Evolutionary conservation across 2,113 vertebrate genomes (phyloP).

Genomic region (Mellivora capensis): DNA sequence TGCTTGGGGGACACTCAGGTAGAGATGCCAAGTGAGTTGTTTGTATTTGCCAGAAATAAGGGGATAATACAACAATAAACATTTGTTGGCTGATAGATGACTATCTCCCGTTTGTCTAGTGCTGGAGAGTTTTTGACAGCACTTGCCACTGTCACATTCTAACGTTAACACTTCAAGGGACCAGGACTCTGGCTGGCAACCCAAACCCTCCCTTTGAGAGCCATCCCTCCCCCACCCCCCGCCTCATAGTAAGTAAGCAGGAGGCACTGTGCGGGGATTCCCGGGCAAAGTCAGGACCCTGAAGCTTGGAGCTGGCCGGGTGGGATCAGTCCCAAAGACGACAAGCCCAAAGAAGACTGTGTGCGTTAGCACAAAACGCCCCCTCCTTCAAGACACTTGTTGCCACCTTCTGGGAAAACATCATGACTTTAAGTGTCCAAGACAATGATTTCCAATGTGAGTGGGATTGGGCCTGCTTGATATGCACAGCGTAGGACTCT

Average conservation of each 20-base stretch:
- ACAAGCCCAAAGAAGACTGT: background rate
- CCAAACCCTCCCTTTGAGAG: background rate
- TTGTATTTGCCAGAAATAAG: conserved; percentile 61
- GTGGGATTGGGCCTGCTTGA: background rate
- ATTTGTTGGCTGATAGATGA: conserved; percentile 37
- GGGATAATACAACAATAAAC: conserved; percentile 44
- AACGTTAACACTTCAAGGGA: conserved; percentile 23
- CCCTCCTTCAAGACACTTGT: background rate
- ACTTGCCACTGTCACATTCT: background rate
- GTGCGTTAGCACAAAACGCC: background rate
- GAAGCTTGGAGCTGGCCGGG: background rate
- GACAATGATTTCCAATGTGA: background rate
- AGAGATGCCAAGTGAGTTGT: conserved; percentile 43
- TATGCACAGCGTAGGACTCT: background rate
- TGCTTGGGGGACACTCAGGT: background rate
- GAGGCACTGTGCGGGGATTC: background rate
- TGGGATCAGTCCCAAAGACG: background rate
- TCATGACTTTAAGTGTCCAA: background rate
- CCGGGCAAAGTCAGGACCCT: background rate
- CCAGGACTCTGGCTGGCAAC: background rate
- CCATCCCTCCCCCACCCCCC: too few relatives aligned
- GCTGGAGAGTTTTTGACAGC: background rate
- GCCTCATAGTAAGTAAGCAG: background rate
- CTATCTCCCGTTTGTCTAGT: conserved; percentile 28
- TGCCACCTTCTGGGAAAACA: background rate